phyloP scores from a whole-genome alignment of 2,888 invertebrate species.

The Brenthis daphne region DNA sequence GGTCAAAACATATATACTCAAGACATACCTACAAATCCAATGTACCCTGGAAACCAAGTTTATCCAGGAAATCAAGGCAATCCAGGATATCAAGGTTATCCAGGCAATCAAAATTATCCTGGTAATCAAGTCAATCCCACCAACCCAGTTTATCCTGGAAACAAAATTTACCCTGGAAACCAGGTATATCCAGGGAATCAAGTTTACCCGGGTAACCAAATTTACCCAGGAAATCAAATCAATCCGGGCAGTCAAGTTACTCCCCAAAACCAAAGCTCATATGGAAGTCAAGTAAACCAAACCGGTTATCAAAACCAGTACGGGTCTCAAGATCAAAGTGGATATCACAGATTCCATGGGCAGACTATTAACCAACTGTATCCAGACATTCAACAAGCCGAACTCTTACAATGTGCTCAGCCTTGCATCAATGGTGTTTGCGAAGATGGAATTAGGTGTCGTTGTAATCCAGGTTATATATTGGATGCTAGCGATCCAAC shows the following conservation, averaged over 20 bases:
- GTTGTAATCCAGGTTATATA: slow-evolving; percentile 79
- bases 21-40: slow-evolving; percentile 26
- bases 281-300: slow-evolving; percentile 9
- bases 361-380: slow-evolving; percentile 30
- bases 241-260: slow-evolving; percentile 26
- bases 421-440: slow-evolving; percentile 88
- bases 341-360: slow-evolving; percentile 22
- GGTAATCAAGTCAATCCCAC: slow-evolving; percentile 28
- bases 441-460: slow-evolving; percentile 76
- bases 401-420: slow-evolving; percentile 74
- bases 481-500: slow-evolving; percentile 61
- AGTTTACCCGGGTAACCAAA: slow-evolving; percentile 7
- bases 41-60: slow-evolving; percentile 33
- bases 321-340: slow-evolving; percentile 22
- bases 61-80: slow-evolving; percentile 39
- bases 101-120: slow-evolving; percentile 23
- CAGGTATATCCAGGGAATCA: background rate
- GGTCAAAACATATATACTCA: slow-evolving; percentile 21
- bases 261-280: background rate
- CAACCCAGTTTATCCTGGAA: slow-evolving; percentile 16
- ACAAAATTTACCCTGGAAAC: slow-evolving; percentile 5
- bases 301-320: slow-evolving; percentile 26
- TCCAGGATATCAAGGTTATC: slow-evolving; percentile 30
- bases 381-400: slow-evolving; percentile 37
- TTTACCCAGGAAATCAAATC: slow-evolving; percentile 31